phyloP scores from a whole-genome alignment of 2,797 vertebrate genomes.

The Arrhamphus sclerolepis region DNA sequence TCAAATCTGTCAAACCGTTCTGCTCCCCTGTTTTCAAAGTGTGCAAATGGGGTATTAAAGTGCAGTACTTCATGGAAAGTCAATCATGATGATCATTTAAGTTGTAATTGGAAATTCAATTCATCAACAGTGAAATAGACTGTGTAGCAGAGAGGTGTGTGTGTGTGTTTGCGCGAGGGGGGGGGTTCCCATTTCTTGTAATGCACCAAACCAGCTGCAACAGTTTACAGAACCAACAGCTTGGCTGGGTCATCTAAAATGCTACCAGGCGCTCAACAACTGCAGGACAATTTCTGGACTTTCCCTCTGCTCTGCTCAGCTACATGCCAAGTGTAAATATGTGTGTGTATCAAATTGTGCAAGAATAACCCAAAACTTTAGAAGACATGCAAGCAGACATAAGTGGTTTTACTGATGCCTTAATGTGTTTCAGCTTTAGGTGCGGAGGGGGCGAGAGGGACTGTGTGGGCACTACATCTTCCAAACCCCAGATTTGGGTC shows the following conservation, averaged over 20 bases:
- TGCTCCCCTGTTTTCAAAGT: slow-evolving; percentile 9
- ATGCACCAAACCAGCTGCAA: slow-evolving; percentile 76
- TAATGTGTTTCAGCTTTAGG: slow-evolving; percentile 72
- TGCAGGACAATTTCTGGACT: slow-evolving; percentile 65
- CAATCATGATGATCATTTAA: no score
- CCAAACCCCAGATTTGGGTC: slow-evolving; percentile 47
- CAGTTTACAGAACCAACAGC: slow-evolving; percentile 80
- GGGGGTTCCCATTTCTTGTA: slow-evolving; percentile 63
- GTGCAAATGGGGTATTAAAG: not conserved
- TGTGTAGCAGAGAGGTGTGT: slow-evolving; percentile 13
- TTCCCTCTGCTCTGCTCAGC: slow-evolving; percentile 51
- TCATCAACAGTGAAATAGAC: slow-evolving; percentile 20
- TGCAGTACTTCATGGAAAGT: no score
- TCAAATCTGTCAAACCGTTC: slow-evolving; percentile 32
- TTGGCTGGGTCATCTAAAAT: slow-evolving; percentile 76
- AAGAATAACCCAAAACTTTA: slow-evolving; percentile 73
- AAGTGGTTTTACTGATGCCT: slow-evolving; percentile 72
- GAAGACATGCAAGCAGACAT: slow-evolving; percentile 71
- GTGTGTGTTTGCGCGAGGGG: slow-evolving; percentile 8
- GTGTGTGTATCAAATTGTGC: slow-evolving; percentile 74
- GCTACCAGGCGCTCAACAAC: slow-evolving; percentile 75
- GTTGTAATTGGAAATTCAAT: no score
- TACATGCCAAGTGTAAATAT: slow-evolving; percentile 75
- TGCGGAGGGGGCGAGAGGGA: slow-evolving; percentile 8
- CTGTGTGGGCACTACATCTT: slow-evolving; percentile 37